Evolutionary conservation across 2,888 invertebrate species (phyloP), one percentile per base, ranked within the genome.

Genomic region (Polyploca ridens): DNA sequence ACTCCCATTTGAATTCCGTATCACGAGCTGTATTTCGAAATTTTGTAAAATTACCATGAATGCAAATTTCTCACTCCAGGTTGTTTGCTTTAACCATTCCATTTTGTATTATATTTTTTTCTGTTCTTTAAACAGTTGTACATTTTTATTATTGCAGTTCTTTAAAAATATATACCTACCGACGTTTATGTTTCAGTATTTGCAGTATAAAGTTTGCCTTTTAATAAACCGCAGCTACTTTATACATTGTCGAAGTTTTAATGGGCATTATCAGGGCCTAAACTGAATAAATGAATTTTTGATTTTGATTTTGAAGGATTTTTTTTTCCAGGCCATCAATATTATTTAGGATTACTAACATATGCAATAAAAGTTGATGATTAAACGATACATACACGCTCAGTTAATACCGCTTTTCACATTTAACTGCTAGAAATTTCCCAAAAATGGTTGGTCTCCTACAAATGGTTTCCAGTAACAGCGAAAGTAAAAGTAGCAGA

Each of bases 11-110:
- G 64, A 64, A 64, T 66, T 59, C 63, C 63, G 58, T 66, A 65
- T 64, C 70, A 49, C 66, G 75, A 69, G 70, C 68, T 67, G 65
- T 77, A 81, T 82, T 78, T 78, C 78, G 77, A 79, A 81, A 77
- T 81, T 83, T 79, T 71, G 74, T 69, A 68, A 77, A 79, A 85
- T 87, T 87, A 84, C 77, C 87, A 88, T 88, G 88, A 85, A 90
- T 89, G 89, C 78, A 83, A 88, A 89, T 88, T 77, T 74, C 74
- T 72, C 79, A 79, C 76, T 82, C 64, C 66, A 65, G 65, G 64
- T 63, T 73, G 76, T 81, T 81, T 79, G 78, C 74, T 75, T 81
- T 82, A 70, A 64, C 73, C 77, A 75, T 85, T 84, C 76, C 74
- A 71, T 79, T 81, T 70, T 73, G 71, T 75, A 67, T 76, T 72